Conservation (phyloP, 1,140 invertebrate genomes). For the Spodoptera frugiperda region DNA sequence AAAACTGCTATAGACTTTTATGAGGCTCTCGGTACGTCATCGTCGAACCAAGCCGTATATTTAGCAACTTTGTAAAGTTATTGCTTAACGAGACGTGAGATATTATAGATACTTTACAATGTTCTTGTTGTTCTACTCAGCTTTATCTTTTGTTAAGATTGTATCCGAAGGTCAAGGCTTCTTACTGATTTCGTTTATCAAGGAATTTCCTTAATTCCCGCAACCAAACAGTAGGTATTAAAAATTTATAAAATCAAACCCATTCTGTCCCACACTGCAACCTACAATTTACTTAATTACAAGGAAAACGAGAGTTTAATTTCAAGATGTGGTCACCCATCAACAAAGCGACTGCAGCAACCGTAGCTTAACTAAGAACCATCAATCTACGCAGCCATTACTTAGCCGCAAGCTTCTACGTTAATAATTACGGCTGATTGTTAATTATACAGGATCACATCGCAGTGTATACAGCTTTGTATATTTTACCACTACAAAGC, state of each 20-base stretch:
- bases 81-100: slow-evolving; percentile 44
- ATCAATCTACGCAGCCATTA: too few species aligned
- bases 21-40: slow-evolving; percentile 60
- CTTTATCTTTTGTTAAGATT: background rate
- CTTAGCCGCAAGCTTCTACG: background rate
- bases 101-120: slow-evolving; percentile 37
- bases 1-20: slow-evolving; percentile 69
- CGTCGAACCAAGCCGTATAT: slow-evolving; percentile 56
- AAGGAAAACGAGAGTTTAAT: too few species aligned
- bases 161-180: background rate
- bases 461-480: background rate
- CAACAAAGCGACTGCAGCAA: too few species aligned
- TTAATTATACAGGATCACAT: slow-evolving; percentile 3
- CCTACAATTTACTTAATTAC: too few species aligned
- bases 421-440: background rate
- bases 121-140: background rate
- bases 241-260: too few species aligned
- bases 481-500: background rate
- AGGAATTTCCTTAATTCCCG: too few species aligned
- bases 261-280: too few species aligned
- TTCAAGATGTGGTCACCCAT: too few species aligned
- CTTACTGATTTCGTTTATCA: too few species aligned
- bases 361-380: too few species aligned
- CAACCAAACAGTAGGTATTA: too few species aligned
- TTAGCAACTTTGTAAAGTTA: slow-evolving; percentile 63